Base-by-base conservation (phyloP, 2,888 invertebrate genomes). In the Limnephilus lunatus region DNA sequence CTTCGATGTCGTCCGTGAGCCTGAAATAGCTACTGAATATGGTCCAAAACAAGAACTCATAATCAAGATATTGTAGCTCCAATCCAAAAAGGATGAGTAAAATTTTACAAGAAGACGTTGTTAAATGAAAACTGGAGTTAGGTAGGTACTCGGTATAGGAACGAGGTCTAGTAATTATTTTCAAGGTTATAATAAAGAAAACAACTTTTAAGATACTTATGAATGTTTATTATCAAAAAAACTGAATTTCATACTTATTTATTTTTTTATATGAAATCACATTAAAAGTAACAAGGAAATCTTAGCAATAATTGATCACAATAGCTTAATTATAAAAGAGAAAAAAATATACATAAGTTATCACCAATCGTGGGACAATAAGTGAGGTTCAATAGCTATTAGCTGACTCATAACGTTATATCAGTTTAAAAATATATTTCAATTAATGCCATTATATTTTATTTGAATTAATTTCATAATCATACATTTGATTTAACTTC, bases 251-350 rank as follows among this genome's bases (percentile, higher is more conserved):
- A 68, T 68, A 68, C 25, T 68, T 2, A 68, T 9, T n/a, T 86
- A 44, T n/a, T 19, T 86, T 32, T 82, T 14, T 19, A 83, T 35
- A 83, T 83, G 83, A 83, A 83, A 35, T 39, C 35, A 68, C 68
- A 39, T 83, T 83, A 31, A 83, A 83, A 83, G 44, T 86, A 44
- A 86, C 30, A 86, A 86, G 44, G 30, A 86, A 85, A 86, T 86
- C 86, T 86, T 86, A 86, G 30, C 35, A 86, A 86, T 86, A 44
- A 86, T 86, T 86, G 86, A 86, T 86, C 86, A 87, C 87, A 87
- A 68, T 87, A 68, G 53, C 53, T 68, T 87, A 87, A 35, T 68
- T 15, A 87, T 68, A 32, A 53, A 87, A 87, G 48, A 87, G 30
- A 68, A 68, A 68, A n/a, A 53, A 68, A 87, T 87, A 48, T 87